A percentile compares a stretch with the other conserved stretches of the same genome.
Conservation (phyloP, 1,140 invertebrate species). For the Camponotus vicinus region DNA sequence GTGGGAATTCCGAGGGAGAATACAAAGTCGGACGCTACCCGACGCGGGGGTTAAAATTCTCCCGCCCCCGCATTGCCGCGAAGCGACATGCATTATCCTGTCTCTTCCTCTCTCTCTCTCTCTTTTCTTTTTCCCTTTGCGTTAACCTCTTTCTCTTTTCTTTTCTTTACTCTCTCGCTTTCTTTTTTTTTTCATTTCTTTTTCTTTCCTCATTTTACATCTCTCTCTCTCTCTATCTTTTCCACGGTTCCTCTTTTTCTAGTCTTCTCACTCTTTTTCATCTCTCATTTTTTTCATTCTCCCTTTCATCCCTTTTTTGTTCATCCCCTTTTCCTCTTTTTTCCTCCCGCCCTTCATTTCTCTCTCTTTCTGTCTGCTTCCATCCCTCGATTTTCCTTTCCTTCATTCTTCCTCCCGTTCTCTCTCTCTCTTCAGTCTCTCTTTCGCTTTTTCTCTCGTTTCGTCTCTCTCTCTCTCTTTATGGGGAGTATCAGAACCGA, state of each 20-base stretch:
- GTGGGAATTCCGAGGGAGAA: constrained; percentile 72
- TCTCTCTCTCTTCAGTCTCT: neutral
- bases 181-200: neutral
- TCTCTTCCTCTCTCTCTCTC: constrained; percentile 8
- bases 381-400: constrained; percentile 15
- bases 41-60: constrained; percentile 75
- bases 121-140: no score
- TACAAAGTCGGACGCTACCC: constrained; percentile 64
- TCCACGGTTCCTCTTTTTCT: neutral
- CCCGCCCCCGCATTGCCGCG: constrained; percentile 69
- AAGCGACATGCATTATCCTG: constrained; percentile 45
- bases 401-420: neutral
- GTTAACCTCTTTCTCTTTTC: no score
- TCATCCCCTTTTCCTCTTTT: neutral
- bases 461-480: constrained; percentile 34
- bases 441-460: constrained; percentile 2
- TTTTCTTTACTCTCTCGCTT: neutral
- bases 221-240: neutral
- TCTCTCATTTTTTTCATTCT: constrained; percentile 20
- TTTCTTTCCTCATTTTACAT: neutral
- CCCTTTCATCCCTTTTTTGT: constrained; percentile 6
- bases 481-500: constrained; percentile 54
- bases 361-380: neutral
- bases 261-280: constrained; percentile 4
- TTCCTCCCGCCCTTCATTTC: neutral